These are phyloP conservation scores for Ceratina calcarata DNA, from an alignment of 1,140 invertebrate genomes.

Conservation along the genomic window DNA sequence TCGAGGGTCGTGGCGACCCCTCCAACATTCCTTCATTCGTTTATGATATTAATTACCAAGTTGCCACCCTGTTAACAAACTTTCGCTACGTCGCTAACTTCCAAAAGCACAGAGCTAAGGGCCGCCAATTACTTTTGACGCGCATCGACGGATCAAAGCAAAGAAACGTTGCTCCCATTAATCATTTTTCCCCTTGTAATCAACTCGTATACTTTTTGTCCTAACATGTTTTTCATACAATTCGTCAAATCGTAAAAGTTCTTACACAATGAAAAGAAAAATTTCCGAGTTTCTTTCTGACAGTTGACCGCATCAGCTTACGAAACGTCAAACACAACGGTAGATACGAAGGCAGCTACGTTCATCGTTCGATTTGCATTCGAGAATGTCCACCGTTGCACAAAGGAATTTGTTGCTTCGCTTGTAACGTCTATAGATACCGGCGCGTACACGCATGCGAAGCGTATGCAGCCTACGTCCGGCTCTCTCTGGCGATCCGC, in stretches of 20 bases:
- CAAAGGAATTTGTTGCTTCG: constrained; percentile 6
- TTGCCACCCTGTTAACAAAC: constrained; percentile 23
- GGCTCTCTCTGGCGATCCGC: constrained; percentile 10
- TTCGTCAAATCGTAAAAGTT: too few relatives aligned
- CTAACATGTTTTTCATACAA: too few relatives aligned
- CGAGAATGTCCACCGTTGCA: too few relatives aligned
- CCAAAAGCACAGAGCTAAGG: not conserved
- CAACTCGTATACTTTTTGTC: not conserved
- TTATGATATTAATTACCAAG: constrained; percentile 29
- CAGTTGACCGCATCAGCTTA: too few relatives aligned
- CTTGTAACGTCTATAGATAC: not conserved
- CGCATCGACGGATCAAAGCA: not conserved
- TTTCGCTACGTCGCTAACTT: constrained; percentile 6
- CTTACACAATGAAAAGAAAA: too few relatives aligned
- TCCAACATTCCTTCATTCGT: constrained; percentile 23
- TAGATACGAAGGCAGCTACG: not conserved
- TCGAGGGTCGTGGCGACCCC: not conserved
- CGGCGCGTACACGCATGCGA: not conserved
- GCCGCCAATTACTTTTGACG: not conserved
- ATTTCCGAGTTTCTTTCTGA: too few relatives aligned
- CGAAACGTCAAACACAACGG: too few relatives aligned
- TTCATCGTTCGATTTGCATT: not conserved
- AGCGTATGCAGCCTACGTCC: not conserved
- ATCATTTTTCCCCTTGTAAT: not conserved
- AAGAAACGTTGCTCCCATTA: constrained; percentile 2